A percentile compares a stretch with the other conserved stretches of the same genome.
These are phyloP conservation scores for Craterocephalus amniculus DNA, from an alignment of 2,797 vertebrate genomes.

Conservation along the genomic window DNA sequence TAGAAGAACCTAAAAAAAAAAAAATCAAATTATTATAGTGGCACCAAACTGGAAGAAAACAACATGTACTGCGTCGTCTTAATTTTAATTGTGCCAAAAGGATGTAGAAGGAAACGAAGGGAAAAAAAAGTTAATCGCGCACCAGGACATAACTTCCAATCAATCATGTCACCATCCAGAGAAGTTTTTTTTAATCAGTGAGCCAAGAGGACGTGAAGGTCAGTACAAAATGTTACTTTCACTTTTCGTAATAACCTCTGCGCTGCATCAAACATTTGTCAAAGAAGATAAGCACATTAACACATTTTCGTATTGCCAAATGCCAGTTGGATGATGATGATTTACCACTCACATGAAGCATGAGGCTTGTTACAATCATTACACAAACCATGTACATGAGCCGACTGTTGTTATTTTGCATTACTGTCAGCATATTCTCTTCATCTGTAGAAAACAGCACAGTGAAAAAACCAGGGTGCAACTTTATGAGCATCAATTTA, in stretches of 20 bases:
- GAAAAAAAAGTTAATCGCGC: background rate
- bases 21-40: background rate
- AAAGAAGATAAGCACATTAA: background rate
- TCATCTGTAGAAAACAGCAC: background rate
- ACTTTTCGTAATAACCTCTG: background rate
- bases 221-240: background rate
- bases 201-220: background rate
- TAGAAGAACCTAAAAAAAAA: slow-evolving; percentile 87
- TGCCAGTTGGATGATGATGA: background rate
- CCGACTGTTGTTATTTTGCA: background rate
- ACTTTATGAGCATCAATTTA: no score
- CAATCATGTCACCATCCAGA: background rate
- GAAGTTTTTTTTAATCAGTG: background rate
- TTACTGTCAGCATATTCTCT: background rate
- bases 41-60: background rate
- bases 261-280: background rate
- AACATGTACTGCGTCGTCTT: no score
- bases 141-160: background rate
- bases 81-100: no score
- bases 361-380: background rate
- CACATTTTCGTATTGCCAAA: background rate
- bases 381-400: background rate
- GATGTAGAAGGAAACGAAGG: no score
- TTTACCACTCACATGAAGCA: background rate
- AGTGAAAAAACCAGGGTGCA: no score